Percentiles rank a stretch among this genome's conserved stretches.
Conservation (phyloP, 37 sponge, comb jelly and placozoan species). For the Halisarca cf. caerulea region DNA sequence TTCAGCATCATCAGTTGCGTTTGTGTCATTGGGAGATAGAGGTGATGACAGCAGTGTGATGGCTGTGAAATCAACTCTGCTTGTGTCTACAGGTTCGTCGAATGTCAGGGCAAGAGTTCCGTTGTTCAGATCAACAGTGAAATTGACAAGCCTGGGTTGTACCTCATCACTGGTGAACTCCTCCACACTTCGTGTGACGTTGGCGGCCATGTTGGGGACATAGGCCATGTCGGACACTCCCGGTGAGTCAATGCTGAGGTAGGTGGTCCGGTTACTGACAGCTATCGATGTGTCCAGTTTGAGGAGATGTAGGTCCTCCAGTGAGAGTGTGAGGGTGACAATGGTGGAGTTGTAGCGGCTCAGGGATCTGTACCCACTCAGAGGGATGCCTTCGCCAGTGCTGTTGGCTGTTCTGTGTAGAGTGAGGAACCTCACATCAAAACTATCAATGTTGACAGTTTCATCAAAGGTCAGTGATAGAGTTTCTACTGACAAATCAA, state of each 20-base stretch:
- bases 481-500: constrained; percentile 76
- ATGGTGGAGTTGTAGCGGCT: constrained; percentile 65
- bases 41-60: constrained; percentile 62
- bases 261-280: constrained; percentile 51
- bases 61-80: constrained; percentile 51
- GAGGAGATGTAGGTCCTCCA: constrained; percentile 82
- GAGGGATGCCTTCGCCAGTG: background rate
- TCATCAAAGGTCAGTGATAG: constrained; percentile 87
- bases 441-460: constrained; percentile 71
- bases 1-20: background rate
- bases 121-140: constrained; percentile 72
- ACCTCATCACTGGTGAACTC: constrained; percentile 53
- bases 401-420: background rate
- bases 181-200: background rate
- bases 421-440: constrained; percentile 37
- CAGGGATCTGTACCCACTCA: background rate
- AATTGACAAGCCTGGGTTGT: constrained; percentile 56
- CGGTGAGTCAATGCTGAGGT: constrained; percentile 34
- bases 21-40: constrained; percentile 18
- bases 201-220: constrained; percentile 47
- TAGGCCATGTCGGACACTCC: constrained; percentile 79
- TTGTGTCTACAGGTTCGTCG: constrained; percentile 83
- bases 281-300: constrained; percentile 78
- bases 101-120: constrained; percentile 70
- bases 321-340: constrained; percentile 51